These are phyloP conservation scores for Epiblema foenella DNA, from an alignment of 2,888 invertebrate species.

Conservation along the genomic window DNA sequence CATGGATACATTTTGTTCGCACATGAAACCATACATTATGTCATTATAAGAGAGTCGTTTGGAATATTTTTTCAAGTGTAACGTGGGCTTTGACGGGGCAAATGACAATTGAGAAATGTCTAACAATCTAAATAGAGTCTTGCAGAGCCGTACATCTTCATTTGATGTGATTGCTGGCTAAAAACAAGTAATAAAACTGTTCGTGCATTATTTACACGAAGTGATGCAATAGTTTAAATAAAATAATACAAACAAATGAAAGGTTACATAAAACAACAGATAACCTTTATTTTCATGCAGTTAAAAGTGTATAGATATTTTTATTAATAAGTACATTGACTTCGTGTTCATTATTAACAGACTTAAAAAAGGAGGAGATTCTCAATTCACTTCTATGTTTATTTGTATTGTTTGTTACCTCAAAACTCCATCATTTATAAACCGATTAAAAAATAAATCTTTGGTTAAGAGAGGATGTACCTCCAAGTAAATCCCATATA, in stretches of 20 bases:
- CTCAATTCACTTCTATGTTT: no score
- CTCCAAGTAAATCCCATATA: no score
- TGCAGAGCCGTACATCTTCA: conserved; percentile 40
- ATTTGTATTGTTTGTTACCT: no score
- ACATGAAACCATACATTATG: conserved; percentile 3
- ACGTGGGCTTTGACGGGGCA: conserved; percentile 20
- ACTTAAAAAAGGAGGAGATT: no score
- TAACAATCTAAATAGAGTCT: conserved; percentile 28
- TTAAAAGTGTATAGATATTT: conserved; percentile 5
- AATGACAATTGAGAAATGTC: conserved; percentile 40
- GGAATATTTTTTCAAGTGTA: conserved; percentile 30
- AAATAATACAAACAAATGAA: not conserved
- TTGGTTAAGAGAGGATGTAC: no score
- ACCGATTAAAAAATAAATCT: no score
- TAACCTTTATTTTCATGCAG: conserved; percentile 19
- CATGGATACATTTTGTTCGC: not conserved
- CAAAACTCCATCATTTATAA: no score
- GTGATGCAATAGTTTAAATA: not conserved
- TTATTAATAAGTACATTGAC: conserved; percentile 6
- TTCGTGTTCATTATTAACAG: no score
- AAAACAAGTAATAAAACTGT: conserved; percentile 22
- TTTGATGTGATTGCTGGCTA: conserved; percentile 40
- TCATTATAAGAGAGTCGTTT: not conserved
- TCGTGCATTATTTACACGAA: not conserved
- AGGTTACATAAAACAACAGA: not conserved